Evolutionary conservation across 2,797 vertebrate genomes (phyloP).

Genomic region (Delichon dasypus): DNA sequence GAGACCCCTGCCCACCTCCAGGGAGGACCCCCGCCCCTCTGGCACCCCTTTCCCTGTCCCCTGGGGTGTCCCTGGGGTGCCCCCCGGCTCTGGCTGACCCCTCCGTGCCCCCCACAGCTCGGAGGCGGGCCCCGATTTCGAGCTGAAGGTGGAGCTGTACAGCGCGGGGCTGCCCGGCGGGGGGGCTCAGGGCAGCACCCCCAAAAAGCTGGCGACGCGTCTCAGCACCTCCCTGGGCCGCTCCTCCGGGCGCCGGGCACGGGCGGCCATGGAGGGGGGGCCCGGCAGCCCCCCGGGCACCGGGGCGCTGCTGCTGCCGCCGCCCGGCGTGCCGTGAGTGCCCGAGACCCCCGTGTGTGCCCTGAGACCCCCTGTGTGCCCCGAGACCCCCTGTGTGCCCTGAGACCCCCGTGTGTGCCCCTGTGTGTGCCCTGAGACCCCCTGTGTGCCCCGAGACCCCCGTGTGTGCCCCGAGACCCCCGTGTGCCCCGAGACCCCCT

Average conservation of each 20-base stretch:
- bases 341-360: too few species aligned
- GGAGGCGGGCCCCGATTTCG: slow-evolving; percentile 85
- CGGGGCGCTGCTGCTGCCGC: slow-evolving; percentile 83
- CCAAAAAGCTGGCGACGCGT: slow-evolving; percentile 89
- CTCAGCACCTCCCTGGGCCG: slow-evolving; percentile 92
- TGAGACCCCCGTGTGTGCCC: too few species aligned
- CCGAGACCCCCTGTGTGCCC: too few species aligned
- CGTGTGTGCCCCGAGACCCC: background rate
- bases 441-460: too few species aligned
- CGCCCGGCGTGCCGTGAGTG: slow-evolving; percentile 85
- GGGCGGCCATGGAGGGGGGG: slow-evolving; percentile 81
- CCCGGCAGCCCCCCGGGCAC: slow-evolving; percentile 81
- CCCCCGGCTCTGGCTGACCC: background rate
- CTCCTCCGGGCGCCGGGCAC: slow-evolving; percentile 78
- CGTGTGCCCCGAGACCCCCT: too few species aligned
- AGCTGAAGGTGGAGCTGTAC: slow-evolving; percentile 89
- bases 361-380: background rate
- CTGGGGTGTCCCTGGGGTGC: background rate
- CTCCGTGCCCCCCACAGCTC: slow-evolving; percentile 64
- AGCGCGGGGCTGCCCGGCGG: slow-evolving; percentile 88
- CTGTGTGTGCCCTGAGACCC: too few species aligned
- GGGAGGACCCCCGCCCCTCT: background rate
- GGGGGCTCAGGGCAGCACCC: slow-evolving; percentile 83
- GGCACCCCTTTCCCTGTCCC: background rate
- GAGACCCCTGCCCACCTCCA: background rate